Evolutionary conservation across 2,888 invertebrate species (phyloP), one percentile per base, ranked within the genome.

Genomic region (Melinopterus prodromus): DNA sequence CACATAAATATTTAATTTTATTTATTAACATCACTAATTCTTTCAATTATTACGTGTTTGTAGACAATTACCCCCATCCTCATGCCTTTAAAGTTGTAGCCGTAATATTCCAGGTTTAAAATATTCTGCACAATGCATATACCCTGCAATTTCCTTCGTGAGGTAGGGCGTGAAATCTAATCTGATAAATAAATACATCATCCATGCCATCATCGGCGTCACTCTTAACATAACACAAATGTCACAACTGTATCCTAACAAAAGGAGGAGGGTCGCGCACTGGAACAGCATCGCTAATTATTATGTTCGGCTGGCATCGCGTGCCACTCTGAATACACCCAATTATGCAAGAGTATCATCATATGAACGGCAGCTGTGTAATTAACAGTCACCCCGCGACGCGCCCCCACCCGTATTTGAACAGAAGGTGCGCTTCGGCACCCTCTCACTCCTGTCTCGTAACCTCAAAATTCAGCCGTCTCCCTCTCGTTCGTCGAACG

Each of bases 321-420:
- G 53, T 53, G 74, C 36, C 74, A 72, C 53, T 53, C 72, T 78
- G 74, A 78, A 78, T 71, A 71, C 53, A 71, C 71, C 78, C 78
- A 72, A 78, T 78, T 71, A 78, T 78, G 71, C 78, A 72, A 78
- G 78, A 35, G 71, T 78, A 71, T 78, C 77, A 78, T 78, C 77
- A 70, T 77, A 26, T n/a, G 78, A 69, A 71, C 16, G 78, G 71
- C 78, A 78, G 78, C 71, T 78, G 78, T 78, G 69, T 78, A 78
- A 78, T 78, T 78, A 78, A 78, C 71, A 53, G 78, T 71, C 78
- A n/a, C 74, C 74, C 74, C 35, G 26, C 74, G 53, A 53, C 5
- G 53, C 53, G 53, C 53, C 53, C 53, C 53, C 5, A 12, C 53
- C 12, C 7, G 53, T 12, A 53, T 53, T 53, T 53, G 53, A 53